These are phyloP conservation scores for Etheostoma cragini DNA, from an alignment of 2,113 vertebrate genomes.

Conservation along the genomic window DNA sequence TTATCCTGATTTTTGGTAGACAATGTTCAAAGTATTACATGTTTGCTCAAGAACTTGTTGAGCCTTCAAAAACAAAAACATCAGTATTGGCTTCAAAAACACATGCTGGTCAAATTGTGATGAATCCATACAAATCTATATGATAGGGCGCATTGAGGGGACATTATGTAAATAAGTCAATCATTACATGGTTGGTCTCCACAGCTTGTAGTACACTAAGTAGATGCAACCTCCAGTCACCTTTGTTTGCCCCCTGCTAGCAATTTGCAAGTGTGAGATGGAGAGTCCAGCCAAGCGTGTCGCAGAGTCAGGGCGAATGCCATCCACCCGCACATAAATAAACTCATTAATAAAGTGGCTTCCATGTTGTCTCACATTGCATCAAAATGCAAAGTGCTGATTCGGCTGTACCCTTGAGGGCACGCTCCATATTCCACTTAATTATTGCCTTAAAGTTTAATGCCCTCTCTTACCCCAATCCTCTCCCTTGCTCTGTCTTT, in stretches of 20 bases:
- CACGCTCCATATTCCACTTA: slow-evolving; percentile 59
- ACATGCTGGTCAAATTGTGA: background rate
- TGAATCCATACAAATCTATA: slow-evolving; percentile 39
- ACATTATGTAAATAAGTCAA: slow-evolving; percentile 60
- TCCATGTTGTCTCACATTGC: slow-evolving; percentile 52
- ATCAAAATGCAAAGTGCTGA: slow-evolving; percentile 75
- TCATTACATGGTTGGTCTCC: slow-evolving; percentile 65
- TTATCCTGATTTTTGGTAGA: background rate
- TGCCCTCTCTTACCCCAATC: slow-evolving; percentile 22
- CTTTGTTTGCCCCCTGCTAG: slow-evolving; percentile 61
- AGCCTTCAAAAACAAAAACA: background rate
- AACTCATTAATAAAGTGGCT: slow-evolving; percentile 70
- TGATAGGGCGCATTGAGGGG: slow-evolving; percentile 27
- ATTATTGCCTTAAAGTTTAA: slow-evolving; percentile 59
- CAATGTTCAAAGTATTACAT: background rate
- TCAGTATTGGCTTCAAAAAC: background rate
- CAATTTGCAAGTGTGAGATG: slow-evolving; percentile 71
- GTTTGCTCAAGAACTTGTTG: background rate
- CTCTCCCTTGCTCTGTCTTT: background rate
- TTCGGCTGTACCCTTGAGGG: slow-evolving; percentile 53
- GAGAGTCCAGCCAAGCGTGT: slow-evolving; percentile 61
- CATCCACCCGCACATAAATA: slow-evolving; percentile 62
- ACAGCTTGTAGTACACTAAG: slow-evolving; percentile 60
- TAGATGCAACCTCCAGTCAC: slow-evolving; percentile 55
- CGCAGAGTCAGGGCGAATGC: slow-evolving; percentile 61